These are phyloP conservation scores for Mycteria americana DNA, from an alignment of 2,797 vertebrate species.

Conservation along the genomic window DNA sequence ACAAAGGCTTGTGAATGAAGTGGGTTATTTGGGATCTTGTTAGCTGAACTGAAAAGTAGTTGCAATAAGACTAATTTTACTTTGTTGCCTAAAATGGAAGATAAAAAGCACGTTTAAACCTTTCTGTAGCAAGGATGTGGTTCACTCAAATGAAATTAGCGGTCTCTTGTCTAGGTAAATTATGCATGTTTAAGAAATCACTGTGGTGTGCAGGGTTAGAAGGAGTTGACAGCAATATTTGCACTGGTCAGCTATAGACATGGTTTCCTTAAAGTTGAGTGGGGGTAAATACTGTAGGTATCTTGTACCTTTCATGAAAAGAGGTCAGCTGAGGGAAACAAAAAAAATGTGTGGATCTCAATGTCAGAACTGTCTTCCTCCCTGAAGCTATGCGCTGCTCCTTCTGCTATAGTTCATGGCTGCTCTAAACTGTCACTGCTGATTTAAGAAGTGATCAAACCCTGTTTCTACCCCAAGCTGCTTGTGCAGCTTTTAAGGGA, in stretches of 20 bases:
- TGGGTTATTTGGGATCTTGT: background rate
- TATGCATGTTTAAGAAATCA: background rate
- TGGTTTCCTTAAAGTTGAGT: background rate
- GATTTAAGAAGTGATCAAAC: background rate
- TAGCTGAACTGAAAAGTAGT: background rate
- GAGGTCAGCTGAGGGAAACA: background rate
- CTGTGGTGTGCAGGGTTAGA: background rate
- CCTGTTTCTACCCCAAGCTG: background rate
- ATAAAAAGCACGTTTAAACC: background rate
- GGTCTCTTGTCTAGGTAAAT: background rate
- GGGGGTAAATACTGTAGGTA: background rate
- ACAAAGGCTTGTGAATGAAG: background rate
- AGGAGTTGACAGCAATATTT: background rate
- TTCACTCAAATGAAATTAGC: background rate
- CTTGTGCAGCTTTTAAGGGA: background rate
- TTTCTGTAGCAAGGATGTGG: constrained; percentile 29
- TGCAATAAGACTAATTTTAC: background rate
- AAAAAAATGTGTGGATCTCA: fast-evolving
- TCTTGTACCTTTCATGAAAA: background rate
- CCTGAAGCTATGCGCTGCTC: background rate
- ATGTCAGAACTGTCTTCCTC: background rate
- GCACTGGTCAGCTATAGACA: background rate
- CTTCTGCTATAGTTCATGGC: background rate
- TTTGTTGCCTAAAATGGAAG: background rate
- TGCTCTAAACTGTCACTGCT: background rate